phyloP scores from a whole-genome alignment of 2,797 vertebrate genomes.

The Nothura maculosa region DNA sequence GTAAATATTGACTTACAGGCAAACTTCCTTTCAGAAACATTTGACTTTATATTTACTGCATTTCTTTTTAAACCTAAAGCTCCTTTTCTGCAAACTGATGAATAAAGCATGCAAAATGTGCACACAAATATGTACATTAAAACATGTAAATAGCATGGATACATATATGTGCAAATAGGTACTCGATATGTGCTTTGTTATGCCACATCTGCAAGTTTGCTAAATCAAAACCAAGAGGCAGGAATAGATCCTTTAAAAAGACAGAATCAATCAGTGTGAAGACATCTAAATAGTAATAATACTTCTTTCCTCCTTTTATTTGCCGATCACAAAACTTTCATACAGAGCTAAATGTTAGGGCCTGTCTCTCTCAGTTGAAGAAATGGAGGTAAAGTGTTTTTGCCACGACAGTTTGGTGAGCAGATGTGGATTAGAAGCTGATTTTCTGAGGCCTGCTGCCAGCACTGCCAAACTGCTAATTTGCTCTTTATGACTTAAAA shows the following conservation, averaged over 20 bases:
- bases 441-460: neutral
- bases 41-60: neutral
- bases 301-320: neutral
- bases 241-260: neutral
- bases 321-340: neutral
- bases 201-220: neutral
- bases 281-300: neutral
- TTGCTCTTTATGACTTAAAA: neutral
- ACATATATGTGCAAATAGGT: neutral
- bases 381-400: neutral
- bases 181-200: neutral
- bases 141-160: neutral
- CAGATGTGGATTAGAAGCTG: neutral
- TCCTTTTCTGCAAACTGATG: neutral
- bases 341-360: neutral
- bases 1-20: slow-evolving; percentile 40
- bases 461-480: neutral
- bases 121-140: no score
- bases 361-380: neutral
- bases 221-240: neutral
- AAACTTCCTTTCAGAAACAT: slow-evolving; percentile 24
- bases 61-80: neutral
- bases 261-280: neutral
- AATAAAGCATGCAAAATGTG: no score
- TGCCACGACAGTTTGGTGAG: neutral